phyloP scores from a whole-genome alignment of 2,888 invertebrate species.

The Geotrupes spiniger region DNA sequence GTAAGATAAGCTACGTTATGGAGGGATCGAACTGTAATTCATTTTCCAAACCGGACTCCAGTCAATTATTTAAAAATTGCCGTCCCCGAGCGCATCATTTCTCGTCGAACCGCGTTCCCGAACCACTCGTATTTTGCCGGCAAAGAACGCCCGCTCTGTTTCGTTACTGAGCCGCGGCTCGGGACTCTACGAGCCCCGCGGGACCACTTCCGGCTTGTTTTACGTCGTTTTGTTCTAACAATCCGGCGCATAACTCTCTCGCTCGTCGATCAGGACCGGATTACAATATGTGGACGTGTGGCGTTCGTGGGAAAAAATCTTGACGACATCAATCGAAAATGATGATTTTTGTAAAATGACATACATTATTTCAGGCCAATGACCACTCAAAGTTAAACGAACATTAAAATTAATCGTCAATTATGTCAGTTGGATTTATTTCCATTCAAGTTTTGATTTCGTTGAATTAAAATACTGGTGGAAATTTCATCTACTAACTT shows the following conservation, averaged over 20 bases:
- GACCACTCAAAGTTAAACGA: too few relatives aligned
- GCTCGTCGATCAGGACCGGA: conserved; percentile 16
- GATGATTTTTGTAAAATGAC: too few relatives aligned
- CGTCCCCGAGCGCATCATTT: conserved; percentile 52
- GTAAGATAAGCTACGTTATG: conserved; percentile 39
- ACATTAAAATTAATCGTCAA: too few relatives aligned
- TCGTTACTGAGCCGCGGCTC: conserved; percentile 32
- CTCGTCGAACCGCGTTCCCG: conserved; percentile 46
- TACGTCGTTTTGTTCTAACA: conserved; percentile 56
- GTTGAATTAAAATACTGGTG: too few relatives aligned
- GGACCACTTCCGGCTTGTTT: conserved; percentile 52
- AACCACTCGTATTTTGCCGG: conserved; percentile 50
- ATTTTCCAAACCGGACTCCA: conserved; percentile 54
- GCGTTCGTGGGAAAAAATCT: too few relatives aligned
- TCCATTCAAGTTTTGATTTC: too few relatives aligned
- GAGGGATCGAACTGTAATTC: conserved; percentile 48
- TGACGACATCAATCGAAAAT: too few relatives aligned
- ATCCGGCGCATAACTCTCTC: conserved; percentile 49
- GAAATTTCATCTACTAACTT: too few relatives aligned
- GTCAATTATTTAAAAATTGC: conserved; percentile 57
- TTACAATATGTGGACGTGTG: too few relatives aligned
- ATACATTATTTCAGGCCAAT: too few relatives aligned
- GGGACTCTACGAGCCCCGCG: conserved; percentile 41
- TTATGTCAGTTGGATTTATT: too few relatives aligned
- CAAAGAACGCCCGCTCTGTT: conserved; percentile 40